Evolutionary conservation across 2,797 vertebrate genomes (phyloP).

Genomic region (Podargus strigoides): DNA sequence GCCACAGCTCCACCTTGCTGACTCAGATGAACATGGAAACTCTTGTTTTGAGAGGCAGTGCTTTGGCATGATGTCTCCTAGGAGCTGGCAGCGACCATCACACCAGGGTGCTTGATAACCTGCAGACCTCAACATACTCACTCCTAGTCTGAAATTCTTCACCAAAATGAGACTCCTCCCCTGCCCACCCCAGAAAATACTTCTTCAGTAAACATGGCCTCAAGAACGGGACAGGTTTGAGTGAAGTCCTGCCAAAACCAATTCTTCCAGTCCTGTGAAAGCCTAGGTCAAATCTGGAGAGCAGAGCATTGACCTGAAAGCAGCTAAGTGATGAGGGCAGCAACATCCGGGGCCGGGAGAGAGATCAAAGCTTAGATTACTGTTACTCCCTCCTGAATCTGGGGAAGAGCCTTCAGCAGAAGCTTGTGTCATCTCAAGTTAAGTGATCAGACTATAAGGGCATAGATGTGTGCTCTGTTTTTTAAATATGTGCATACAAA

Average conservation of each 20-base stretch:
- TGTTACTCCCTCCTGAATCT: background rate
- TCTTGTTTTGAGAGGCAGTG: background rate
- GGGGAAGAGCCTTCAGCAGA: background rate
- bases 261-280: background rate
- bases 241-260: background rate
- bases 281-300: background rate
- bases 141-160: background rate
- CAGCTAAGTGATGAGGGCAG: background rate
- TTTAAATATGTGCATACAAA: background rate
- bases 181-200: background rate
- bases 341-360: background rate
- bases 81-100: background rate
- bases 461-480: background rate
- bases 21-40: background rate
- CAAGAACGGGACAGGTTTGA: background rate
- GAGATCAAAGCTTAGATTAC: background rate
- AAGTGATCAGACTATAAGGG: background rate
- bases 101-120: background rate
- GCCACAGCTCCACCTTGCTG: background rate
- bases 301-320: background rate
- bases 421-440: background rate
- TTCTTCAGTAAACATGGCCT: background rate
- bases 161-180: background rate
- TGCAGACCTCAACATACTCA: background rate
- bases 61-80: background rate